Base-by-base conservation (phyloP, 2,888 invertebrate genomes). In the Zootermopsis nevadensis region DNA sequence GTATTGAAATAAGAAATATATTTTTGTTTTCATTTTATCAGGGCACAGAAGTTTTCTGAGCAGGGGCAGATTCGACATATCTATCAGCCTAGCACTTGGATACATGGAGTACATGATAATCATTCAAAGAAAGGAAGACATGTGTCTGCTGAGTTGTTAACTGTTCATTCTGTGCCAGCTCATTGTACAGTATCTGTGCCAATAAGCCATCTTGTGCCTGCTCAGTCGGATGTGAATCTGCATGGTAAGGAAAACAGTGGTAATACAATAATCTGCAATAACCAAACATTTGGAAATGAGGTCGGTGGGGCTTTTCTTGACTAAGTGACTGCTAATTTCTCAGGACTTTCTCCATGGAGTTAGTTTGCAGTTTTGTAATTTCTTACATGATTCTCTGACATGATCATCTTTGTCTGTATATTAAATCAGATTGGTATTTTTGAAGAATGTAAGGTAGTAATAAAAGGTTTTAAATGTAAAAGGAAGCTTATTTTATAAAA, bases 61-160 rank as follows among this genome's bases (percentile, higher is more conserved):
- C n/a, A 33, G 66, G 27, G 80, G 2, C 55, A 38, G 30, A 33
- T 66, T 74, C 74, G n/a, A 12, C 74, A 74, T 22, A 35, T 74
- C 33, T 74, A 24, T 38, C 74, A 74, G 27, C 74, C 74, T 10
- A 38, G n/a, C 19, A 38, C 35, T n/a, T 38, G 74, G 74, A 12
- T n/a, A 38, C 31, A 15, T 38, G n/a, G 24, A 24, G 33, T 24
- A 1, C 35, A 35, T 35, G 74, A 38, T 27, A n/a, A 1, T 38
- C 19, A 30, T 38, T 38, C 38, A 6, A 74, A 74, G 74, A 74
- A 74, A 33, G 74, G 74, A 38, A 42, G 74, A 74, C 74, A 74
- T 38, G 6, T 74, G 24, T 38, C 74, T 33, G 72, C 72, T 19
- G 72, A 72, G 31, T 7, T 72, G 72, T 4, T 33, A 19, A 72